Percentiles rank a stretch among this genome's conserved stretches.
Conservation (phyloP, 2,113 vertebrate species). For the Chionis minor region DNA sequence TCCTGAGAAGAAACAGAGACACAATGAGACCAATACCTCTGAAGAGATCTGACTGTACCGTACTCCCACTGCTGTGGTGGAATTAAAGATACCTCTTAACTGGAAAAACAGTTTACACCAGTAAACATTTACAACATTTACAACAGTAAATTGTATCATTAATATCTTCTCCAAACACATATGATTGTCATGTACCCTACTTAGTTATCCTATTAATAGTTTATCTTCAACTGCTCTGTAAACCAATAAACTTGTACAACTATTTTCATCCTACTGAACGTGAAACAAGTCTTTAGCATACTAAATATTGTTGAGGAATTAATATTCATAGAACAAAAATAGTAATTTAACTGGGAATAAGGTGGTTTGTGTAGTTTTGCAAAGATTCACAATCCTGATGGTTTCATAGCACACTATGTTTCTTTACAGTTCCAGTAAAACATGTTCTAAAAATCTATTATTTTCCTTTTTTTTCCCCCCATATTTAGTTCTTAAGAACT, state of each 20-base stretch:
- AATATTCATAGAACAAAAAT: not conserved
- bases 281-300: not conserved
- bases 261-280: not conserved
- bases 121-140: too few relatives aligned
- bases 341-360: not conserved
- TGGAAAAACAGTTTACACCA: not conserved
- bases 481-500: not conserved
- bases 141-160: not conserved
- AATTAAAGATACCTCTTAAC: not conserved
- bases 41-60: not conserved
- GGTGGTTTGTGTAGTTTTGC: not conserved
- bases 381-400: not conserved
- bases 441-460: not conserved
- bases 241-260: not conserved
- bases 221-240: not conserved
- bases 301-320: not conserved
- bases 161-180: not conserved
- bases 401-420: not conserved
- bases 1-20: not conserved
- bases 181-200: not conserved
- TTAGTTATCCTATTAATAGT: not conserved
- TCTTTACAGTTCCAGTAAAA: not conserved
- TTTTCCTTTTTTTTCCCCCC: not conserved
- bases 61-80: not conserved
- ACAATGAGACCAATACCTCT: not conserved